A percentile compares a stretch with the other conserved stretches of the same genome.
Evolutionary conservation across 2,113 vertebrate species (phyloP).

Genomic region (Struthio camelus): DNA sequence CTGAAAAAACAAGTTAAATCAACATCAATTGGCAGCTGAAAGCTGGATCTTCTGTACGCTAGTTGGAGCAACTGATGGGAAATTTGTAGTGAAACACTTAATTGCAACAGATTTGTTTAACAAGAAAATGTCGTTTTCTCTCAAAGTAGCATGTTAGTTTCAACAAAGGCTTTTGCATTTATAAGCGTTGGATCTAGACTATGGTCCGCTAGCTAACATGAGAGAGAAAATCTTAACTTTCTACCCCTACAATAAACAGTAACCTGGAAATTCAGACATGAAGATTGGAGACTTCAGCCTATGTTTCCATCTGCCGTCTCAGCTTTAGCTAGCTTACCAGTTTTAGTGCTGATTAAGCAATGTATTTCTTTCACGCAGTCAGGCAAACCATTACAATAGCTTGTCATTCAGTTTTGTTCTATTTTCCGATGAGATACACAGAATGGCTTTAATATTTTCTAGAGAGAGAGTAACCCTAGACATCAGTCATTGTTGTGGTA

Average conservation of each 20-base stretch:
- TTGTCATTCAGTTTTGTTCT: not conserved
- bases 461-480: not conserved
- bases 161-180: not conserved
- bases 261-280: not conserved
- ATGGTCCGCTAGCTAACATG: not conserved
- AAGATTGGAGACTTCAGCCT: not conserved
- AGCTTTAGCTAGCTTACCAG: not conserved
- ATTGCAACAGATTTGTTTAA: not conserved
- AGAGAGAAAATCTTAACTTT: not conserved
- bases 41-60: not conserved
- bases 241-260: not conserved
- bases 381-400: not conserved
- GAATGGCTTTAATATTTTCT: not conserved
- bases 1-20: not conserved
- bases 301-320: accelerated
- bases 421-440: not conserved
- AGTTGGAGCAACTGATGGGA: not conserved
- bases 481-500: not conserved
- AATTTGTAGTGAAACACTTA: not conserved
- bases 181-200: not conserved
- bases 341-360: not conserved
- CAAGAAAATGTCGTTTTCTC: not conserved
- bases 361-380: not conserved
- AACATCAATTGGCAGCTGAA: not conserved
- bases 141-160: not conserved